Evolutionary conservation across 2,113 vertebrate species (phyloP).

Genomic region (Sylvilagus bachmani): DNA sequence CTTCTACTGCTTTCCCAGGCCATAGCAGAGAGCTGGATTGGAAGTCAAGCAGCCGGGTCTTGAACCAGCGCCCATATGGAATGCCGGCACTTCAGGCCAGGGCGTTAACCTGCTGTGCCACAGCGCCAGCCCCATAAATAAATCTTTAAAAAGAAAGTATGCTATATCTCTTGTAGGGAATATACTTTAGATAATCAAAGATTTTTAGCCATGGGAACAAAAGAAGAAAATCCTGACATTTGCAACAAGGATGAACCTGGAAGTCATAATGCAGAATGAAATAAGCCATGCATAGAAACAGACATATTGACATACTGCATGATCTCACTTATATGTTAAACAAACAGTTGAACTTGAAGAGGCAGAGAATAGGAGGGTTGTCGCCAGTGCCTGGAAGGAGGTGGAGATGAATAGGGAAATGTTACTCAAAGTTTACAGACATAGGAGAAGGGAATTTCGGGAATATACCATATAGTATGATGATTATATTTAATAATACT

Average conservation of each 20-base stretch:
- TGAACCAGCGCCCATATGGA: too few relatives aligned
- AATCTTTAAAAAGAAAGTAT: too few relatives aligned
- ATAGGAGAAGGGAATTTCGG: not conserved
- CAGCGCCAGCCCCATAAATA: too few relatives aligned
- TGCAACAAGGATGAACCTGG: not conserved
- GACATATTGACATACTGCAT: not conserved
- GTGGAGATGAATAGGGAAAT: not conserved
- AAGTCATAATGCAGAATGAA: not conserved
- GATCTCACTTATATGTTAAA: not conserved
- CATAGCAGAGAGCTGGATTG: too few relatives aligned
- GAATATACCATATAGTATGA: not conserved
- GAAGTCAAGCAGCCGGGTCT: too few relatives aligned
- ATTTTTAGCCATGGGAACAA: not conserved
- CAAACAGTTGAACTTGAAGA: not conserved
- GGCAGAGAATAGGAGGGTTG: not conserved
- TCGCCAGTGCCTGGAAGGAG: not conserved
- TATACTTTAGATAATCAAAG: not conserved
- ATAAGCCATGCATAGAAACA: too few relatives aligned
- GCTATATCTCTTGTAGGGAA: too few relatives aligned
- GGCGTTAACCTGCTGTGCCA: too few relatives aligned
- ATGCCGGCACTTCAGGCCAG: too few relatives aligned
- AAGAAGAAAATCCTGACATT: not conserved
- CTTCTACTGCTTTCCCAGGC: too few relatives aligned
- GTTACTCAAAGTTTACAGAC: not conserved
- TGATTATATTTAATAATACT: not conserved